Evolutionary conservation across 2,797 vertebrate genomes (phyloP).

Genomic region (Hipposideros larvatus): DNA sequence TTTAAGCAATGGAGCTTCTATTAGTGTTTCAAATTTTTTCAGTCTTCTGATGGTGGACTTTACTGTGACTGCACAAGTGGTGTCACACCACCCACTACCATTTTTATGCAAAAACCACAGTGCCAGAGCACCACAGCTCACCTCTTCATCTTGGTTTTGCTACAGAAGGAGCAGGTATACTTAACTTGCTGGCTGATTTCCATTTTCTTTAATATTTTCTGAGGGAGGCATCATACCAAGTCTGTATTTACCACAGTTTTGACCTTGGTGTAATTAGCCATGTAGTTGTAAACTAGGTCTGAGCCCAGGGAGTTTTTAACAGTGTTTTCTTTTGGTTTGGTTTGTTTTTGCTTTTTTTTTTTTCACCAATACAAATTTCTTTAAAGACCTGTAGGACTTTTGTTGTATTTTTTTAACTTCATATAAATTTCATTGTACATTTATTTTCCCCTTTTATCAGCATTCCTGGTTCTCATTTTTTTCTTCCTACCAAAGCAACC

Average conservation of each 20-base stretch:
- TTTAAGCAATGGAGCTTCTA: neutral
- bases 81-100: neutral
- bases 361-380: neutral
- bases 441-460: neutral
- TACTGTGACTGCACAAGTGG: neutral
- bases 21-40: neutral
- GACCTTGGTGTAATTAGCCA: neutral
- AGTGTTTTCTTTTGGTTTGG: neutral
- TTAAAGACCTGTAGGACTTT: neutral
- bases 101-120: neutral
- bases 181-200: neutral
- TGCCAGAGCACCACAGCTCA: neutral
- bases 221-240: neutral
- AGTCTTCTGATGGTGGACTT: neutral
- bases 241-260: neutral
- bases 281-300: neutral
- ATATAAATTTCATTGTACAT: neutral
- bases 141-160: neutral
- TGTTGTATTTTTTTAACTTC: neutral
- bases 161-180: neutral
- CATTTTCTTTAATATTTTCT: neutral
- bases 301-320: neutral
- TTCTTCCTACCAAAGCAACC: neutral
- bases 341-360: neutral
- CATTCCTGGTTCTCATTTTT: neutral